Percentiles rank a stretch among this genome's conserved stretches.
Evolutionary conservation across 2,888 invertebrate genomes (phyloP).

Genomic region (Strigamia maritima): DNA sequence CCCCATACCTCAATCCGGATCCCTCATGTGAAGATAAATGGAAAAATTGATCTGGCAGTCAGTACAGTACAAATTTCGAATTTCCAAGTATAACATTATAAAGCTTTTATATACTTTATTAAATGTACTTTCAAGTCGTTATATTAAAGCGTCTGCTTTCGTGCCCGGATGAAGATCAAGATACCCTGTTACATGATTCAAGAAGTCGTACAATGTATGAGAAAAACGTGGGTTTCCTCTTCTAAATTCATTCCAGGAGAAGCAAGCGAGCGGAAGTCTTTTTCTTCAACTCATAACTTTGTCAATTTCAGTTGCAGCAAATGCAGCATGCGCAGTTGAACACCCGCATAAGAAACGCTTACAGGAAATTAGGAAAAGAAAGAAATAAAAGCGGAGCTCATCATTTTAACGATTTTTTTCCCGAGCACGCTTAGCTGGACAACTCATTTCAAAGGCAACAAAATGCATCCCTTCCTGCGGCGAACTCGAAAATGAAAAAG

Average conservation of each 20-base stretch:
- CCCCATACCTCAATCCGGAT: background rate
- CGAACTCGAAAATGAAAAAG: no score
- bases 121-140: background rate
- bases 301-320: conserved; percentile 26
- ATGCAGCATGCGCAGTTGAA: conserved; percentile 32
- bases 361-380: conserved; percentile 34
- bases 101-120: background rate
- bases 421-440: background rate
- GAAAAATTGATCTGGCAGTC: background rate
- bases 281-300: conserved; percentile 25
- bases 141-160: background rate
- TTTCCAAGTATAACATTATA: background rate
- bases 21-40: background rate
- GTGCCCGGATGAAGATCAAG: conserved; percentile 11
- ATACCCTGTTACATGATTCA: conserved; percentile 29
- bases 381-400: background rate
- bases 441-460: background rate
- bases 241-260: conserved; percentile 25
- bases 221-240: conserved; percentile 13
- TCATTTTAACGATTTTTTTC: background rate
- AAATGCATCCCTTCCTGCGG: background rate
- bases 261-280: conserved; percentile 26
- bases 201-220: conserved; percentile 18
- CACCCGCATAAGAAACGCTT: conserved; percentile 20
- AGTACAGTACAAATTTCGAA: background rate